phyloP scores from a whole-genome alignment of 2,888 invertebrate species.

The Tetrapedia diversipes region DNA sequence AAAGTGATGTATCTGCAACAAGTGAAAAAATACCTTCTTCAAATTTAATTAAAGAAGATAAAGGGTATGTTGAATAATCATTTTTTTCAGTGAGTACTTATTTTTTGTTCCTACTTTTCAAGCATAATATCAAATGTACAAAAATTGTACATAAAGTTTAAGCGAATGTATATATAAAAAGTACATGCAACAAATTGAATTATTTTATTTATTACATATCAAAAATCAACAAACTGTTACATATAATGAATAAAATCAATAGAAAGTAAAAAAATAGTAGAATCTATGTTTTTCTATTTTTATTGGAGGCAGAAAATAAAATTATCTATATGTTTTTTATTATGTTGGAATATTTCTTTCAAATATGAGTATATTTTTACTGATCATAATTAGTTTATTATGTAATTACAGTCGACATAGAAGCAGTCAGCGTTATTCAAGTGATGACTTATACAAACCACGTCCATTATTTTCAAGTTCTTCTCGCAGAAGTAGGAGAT shows the following conservation, averaged over 20 bases:
- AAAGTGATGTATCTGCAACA: constrained; percentile 81
- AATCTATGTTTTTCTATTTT: no score
- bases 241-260: constrained; percentile 6
- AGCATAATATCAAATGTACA: neutral
- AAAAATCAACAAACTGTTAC: constrained; percentile 4
- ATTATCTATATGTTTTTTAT: constrained; percentile 11
- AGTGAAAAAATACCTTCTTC: constrained; percentile 76
- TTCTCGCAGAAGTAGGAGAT: constrained; percentile 84
- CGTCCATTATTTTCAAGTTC: constrained; percentile 84
- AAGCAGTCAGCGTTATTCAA: constrained; percentile 86
- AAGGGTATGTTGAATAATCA: constrained; percentile 71
- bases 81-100: neutral
- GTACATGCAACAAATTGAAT: constrained; percentile 11
- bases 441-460: constrained; percentile 89
- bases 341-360: neutral
- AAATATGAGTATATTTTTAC: constrained; percentile 6
- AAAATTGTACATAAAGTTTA: no score
- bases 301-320: no score
- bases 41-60: constrained; percentile 77
- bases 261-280: no score
- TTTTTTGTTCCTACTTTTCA: neutral
- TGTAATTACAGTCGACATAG: constrained; percentile 76
- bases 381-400: constrained; percentile 39
- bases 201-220: constrained; percentile 6
- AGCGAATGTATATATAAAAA: no score